Conservation (phyloP, 2,888 invertebrate species). For the Luperina testacea region DNA sequence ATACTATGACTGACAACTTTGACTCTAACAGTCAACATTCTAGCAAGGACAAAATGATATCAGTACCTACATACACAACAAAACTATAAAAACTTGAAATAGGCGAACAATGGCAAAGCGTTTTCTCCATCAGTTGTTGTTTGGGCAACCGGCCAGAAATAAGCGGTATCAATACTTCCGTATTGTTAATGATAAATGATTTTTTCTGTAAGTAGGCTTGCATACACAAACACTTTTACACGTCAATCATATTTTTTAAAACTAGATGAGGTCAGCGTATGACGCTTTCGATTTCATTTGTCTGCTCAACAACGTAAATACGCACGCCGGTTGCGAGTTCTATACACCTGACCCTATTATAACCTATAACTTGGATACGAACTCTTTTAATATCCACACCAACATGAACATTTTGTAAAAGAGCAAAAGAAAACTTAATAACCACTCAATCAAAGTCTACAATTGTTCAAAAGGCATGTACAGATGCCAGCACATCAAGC, state of each 20-base stretch:
- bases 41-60: neutral
- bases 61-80: neutral
- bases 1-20: neutral
- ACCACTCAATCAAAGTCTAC: constrained; percentile 10
- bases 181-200: neutral
- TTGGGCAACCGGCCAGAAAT: constrained; percentile 41
- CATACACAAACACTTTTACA: no score
- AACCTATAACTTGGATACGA: neutral
- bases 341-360: neutral
- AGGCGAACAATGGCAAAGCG: constrained; percentile 29
- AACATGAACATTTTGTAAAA: neutral
- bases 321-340: neutral
- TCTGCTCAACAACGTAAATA: no score
- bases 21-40: neutral
- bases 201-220: no score
- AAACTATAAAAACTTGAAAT: constrained; percentile 8
- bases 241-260: neutral
- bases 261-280: neutral
- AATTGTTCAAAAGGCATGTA: neutral
- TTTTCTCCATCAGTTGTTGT: constrained; percentile 50
- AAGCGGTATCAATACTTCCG: constrained; percentile 20
- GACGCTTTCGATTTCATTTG: constrained; percentile 1
- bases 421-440: constrained; percentile 13
- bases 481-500: no score
- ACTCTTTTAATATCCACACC: neutral